Conservation (phyloP, 2,797 vertebrate genomes). For the Mormyrops boulengeri region DNA sequence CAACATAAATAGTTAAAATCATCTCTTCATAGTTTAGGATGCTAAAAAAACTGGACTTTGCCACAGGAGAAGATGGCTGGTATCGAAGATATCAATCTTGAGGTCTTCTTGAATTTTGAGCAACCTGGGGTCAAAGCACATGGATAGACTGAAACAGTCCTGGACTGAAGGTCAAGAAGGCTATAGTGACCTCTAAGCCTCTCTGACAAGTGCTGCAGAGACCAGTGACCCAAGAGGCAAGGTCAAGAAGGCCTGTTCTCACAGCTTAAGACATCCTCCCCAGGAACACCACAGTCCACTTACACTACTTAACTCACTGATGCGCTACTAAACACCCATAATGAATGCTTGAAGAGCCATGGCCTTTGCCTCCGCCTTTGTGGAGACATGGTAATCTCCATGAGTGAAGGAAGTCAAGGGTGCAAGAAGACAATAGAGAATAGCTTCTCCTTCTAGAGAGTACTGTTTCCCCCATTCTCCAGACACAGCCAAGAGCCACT, state of each 20-base stretch:
- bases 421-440: constrained; percentile 53
- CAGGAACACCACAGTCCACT: background rate
- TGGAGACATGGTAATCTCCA: constrained; percentile 23
- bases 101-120: background rate
- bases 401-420: constrained; percentile 46
- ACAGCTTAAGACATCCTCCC: background rate
- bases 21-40: background rate
- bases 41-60: background rate
- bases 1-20: background rate
- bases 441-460: constrained; percentile 26
- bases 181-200: background rate
- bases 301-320: background rate
- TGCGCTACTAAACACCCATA: background rate
- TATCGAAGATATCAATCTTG: background rate
- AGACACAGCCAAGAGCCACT: constrained; percentile 10
- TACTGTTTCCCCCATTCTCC: background rate
- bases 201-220: background rate
- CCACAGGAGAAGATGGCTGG: background rate
- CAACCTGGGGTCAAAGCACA: background rate
- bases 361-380: constrained; percentile 7
- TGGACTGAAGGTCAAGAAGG: background rate
- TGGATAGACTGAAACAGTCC: background rate
- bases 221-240: background rate
- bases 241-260: background rate
- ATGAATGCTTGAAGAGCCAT: background rate